Conservation (phyloP, 2,113 vertebrate species). For the Hemibates koningsi region DNA sequence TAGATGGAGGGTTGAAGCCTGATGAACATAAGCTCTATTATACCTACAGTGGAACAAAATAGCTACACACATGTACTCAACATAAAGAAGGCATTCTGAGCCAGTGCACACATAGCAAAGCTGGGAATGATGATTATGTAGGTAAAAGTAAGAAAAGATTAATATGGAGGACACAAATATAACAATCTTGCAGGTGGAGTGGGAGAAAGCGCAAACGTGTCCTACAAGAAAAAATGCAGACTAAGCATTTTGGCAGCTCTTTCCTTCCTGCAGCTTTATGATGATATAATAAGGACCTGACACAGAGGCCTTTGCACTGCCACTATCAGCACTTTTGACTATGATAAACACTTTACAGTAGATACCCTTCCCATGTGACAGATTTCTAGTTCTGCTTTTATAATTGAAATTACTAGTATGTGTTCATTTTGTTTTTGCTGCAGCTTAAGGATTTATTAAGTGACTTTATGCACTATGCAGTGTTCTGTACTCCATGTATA, state of each 20-base stretch:
- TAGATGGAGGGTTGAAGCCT: neutral
- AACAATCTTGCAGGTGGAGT: constrained; percentile 1
- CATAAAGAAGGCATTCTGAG: neutral
- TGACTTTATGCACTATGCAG: neutral
- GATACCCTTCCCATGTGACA: neutral
- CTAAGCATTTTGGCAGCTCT: constrained; percentile 16
- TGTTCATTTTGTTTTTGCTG: neutral
- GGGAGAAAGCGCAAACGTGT: neutral
- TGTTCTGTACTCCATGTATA: neutral
- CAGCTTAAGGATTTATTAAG: neutral
- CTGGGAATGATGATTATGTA: neutral
- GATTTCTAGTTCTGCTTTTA: neutral
- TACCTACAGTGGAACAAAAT: neutral
- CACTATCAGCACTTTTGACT: constrained; percentile 18
- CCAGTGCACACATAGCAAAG: neutral
- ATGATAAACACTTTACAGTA: constrained; percentile 12
- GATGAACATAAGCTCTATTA: neutral
- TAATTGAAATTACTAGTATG: neutral
- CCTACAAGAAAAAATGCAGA: neutral
- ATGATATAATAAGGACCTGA: constrained; percentile 38
- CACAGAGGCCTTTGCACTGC: constrained; percentile 15
- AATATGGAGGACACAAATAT: neutral
- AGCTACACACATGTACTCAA: neutral
- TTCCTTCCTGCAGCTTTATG: constrained; percentile 6
- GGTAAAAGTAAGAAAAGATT: neutral